Evolutionary conservation across 2,888 invertebrate species (phyloP), one percentile per base, ranked within the genome.

Genomic region (Phortica magna): DNA sequence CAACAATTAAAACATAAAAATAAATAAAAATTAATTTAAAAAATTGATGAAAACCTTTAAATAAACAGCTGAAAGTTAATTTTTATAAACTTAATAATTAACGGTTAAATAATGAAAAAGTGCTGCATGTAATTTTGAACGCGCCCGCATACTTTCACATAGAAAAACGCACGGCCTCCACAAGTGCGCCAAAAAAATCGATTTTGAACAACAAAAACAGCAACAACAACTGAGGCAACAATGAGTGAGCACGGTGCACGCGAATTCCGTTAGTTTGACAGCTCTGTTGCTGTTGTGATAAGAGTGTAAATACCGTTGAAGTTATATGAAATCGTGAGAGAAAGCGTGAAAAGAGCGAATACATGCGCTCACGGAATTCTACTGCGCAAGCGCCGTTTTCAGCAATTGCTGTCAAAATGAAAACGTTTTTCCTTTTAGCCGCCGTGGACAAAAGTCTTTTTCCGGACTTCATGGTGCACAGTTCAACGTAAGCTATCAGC

Each of bases 261-360:
- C 80, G 88, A 85, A 88, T 88, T 88, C 88, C 88, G 84, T 88
- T 82, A 87, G 89, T 84, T 88, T 84, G 81, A 78, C 81, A 77
- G 75, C 76, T 65, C 75, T 73, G 39, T 64, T 70, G 75, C 74
- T 17, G 55, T 22, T 43, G 83, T 83, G 88, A 88, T 84, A 87
- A 87, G 83, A 48, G 48, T 14, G 2, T 2, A 12, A 84, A 80
- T 57, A 76, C 73, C 75, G 65, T 55, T 48, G 64, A 78, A 77
- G 76, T 31, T 31, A 2, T 31, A 76, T 75, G 74, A 71, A 71
- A 75, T 65, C 67, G 41, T 74, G 72, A 48, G 48, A 48, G 7
- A 48, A 14, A 2, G 48, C 9, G 48, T 12, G 48, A 48, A 14
- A 14, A 48, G 48, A 48, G 48, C 48, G 48, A 5, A 48, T 12